These are phyloP conservation scores for Donacobius atricapilla DNA, from an alignment of 2,113 vertebrate genomes.

Conservation along the genomic window DNA sequence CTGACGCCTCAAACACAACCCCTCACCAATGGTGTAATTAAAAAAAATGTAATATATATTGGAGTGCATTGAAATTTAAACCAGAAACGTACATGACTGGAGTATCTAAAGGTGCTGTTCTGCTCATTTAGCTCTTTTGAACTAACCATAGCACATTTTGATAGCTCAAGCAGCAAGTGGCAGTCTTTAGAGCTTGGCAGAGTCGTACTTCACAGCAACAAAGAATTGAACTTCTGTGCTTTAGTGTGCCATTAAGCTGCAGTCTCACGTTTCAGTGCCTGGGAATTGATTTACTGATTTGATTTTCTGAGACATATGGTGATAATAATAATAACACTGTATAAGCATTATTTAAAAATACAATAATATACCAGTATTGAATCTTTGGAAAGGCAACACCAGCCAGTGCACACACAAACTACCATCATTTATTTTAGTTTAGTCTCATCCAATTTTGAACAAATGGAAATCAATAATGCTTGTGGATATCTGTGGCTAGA, in stretches of 20 bases:
- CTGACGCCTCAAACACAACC: not conserved
- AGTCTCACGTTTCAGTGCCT: slow-evolving; percentile 1
- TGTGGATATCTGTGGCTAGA: not conserved
- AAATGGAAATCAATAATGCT: slow-evolving; percentile 41
- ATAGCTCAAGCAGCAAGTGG: not conserved
- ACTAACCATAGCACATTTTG: not conserved
- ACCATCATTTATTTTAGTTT: slow-evolving; percentile 44
- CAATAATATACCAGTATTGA: not conserved
- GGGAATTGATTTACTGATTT: slow-evolving; percentile 50
- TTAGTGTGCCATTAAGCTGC: not conserved
- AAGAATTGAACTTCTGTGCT: not conserved
- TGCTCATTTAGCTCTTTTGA: not conserved
- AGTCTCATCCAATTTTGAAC: slow-evolving; percentile 20
- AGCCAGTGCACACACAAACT: not conserved
- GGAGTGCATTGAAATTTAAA: not conserved
- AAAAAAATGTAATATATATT: not conserved
- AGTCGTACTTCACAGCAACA: not conserved
- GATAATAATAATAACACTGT: slow-evolving; percentile 16
- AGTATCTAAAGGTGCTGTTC: not conserved
- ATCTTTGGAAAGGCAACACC: not conserved
- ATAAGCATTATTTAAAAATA: slow-evolving; percentile 47
- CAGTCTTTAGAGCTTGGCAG: not conserved
- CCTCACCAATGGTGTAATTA: not conserved
- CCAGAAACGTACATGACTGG: not conserved
- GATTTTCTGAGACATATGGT: slow-evolving; percentile 26